A percentile compares a stretch with the other conserved stretches of the same genome.
Evolutionary conservation across 30 jellyfish, hydroid and myxozoan species (phyloP).

Genomic region (Catostylus mosaicus): DNA sequence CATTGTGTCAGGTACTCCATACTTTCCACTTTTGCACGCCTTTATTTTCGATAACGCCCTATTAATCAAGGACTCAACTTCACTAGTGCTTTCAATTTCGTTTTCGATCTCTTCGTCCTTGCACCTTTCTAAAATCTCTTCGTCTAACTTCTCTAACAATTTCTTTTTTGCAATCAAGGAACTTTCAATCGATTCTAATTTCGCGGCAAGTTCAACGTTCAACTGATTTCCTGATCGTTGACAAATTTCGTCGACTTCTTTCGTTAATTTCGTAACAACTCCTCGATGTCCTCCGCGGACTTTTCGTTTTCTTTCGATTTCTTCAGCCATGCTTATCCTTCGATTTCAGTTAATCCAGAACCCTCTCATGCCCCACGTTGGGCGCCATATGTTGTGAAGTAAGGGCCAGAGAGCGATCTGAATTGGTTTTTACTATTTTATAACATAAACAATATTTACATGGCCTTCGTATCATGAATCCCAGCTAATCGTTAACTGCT

Average conservation of each 20-base stretch:
- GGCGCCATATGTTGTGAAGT: conserved; percentile 21
- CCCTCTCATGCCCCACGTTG: conserved; percentile 29
- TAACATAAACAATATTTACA: background rate
- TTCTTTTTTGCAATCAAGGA: conserved; percentile 28
- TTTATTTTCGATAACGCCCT: conserved; percentile 24
- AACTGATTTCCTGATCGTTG: conserved; percentile 3
- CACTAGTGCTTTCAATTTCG: conserved; percentile 46
- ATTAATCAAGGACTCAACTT: conserved; percentile 1
- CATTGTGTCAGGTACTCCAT: background rate
- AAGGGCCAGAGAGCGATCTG: background rate
- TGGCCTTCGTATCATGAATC: no score
- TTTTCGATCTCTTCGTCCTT: conserved; percentile 32
- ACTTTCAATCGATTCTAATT: conserved; percentile 11
- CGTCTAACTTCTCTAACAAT: conserved; percentile 20
- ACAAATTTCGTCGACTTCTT: conserved; percentile 24
- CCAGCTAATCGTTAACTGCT: no score
- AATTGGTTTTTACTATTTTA: background rate
- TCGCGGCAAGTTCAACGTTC: conserved; percentile 11
- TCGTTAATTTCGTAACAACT: conserved; percentile 30
- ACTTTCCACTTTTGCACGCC: conserved; percentile 12
- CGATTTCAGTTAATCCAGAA: background rate
- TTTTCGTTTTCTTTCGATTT: conserved; percentile 4
- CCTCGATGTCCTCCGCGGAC: conserved; percentile 56
- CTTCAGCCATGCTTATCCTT: background rate
- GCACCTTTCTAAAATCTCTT: conserved; percentile 30